These are phyloP conservation scores for Turnix velox DNA, from an alignment of 2,113 vertebrate genomes.

Conservation along the genomic window DNA sequence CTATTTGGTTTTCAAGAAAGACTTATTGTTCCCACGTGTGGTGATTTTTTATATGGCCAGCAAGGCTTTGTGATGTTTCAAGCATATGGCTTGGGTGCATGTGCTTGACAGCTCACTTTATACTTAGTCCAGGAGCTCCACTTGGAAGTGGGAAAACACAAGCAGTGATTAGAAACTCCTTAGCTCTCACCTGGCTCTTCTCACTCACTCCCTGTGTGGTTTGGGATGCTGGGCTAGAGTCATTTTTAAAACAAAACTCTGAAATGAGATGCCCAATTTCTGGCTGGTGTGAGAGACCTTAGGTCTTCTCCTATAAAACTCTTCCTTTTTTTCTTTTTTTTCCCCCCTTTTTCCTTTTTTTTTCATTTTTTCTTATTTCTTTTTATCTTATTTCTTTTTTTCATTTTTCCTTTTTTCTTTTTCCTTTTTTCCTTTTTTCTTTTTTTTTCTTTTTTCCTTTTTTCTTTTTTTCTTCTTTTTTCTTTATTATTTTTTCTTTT, in stretches of 20 bases:
- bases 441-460: not conserved
- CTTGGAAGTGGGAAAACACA: conserved; percentile 31
- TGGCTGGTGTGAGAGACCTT: not conserved
- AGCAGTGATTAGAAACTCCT: conserved; percentile 34
- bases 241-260: not conserved
- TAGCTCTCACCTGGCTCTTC: conserved; percentile 34
- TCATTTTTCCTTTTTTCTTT: not conserved
- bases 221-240: not conserved
- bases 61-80: conserved; percentile 59
- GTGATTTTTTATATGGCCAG: conserved; percentile 46
- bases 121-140: conserved; percentile 33
- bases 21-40: conserved; percentile 63
- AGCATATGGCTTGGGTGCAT: conserved; percentile 39
- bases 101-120: conserved; percentile 62
- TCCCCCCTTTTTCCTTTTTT: too few relatives aligned
- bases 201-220: conserved; percentile 24
- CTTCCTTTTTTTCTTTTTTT: not conserved
- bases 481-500: not conserved
- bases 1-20: conserved; percentile 59
- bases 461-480: not conserved
- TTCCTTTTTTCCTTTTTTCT: not conserved
- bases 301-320: not conserved
- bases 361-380: too few relatives aligned
- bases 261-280: not conserved
- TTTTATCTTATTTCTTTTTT: too few relatives aligned